Percentiles rank a stretch among this genome's conserved stretches.
Evolutionary conservation across 2,888 invertebrate species (phyloP).

Genomic region (Choreutis nemorana): DNA sequence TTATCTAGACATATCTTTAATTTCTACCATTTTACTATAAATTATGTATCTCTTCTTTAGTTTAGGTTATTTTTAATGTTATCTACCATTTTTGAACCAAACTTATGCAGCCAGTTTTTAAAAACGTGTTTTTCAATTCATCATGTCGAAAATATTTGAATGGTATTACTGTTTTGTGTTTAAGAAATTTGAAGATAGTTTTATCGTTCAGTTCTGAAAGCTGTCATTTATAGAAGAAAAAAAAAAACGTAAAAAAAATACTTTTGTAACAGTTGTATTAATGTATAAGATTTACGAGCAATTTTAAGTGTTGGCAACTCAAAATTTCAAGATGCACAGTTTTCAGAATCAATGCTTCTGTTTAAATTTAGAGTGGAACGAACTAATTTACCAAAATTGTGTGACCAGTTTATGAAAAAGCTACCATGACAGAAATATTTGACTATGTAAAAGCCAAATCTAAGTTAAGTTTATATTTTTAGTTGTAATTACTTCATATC

Average conservation of each 20-base stretch:
- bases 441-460: slow-evolving; percentile 28
- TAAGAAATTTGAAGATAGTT: no score
- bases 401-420: slow-evolving; percentile 36
- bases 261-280: no score
- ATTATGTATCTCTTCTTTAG: slow-evolving; percentile 24
- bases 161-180: no score
- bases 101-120: slow-evolving; percentile 40
- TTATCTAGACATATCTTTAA: slow-evolving; percentile 8
- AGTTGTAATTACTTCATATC: slow-evolving; percentile 19
- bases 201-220: no score
- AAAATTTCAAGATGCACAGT: no score
- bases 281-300: no score
- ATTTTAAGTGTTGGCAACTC: no score
- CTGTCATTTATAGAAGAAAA: no score
- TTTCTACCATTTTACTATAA: slow-evolving; percentile 8
- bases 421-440: slow-evolving; percentile 11
- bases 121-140: slow-evolving; percentile 19
- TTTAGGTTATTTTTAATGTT: slow-evolving; percentile 12
- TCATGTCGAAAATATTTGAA: no score
- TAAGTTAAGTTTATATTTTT: slow-evolving; percentile 17
- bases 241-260: no score
- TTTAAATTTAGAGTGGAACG: no score
- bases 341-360: no score
- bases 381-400: slow-evolving; percentile 53
- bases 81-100: slow-evolving; percentile 36